Evolutionary conservation across 2,797 vertebrate genomes (phyloP).

Genomic region (Gymnocypris eckloni): DNA sequence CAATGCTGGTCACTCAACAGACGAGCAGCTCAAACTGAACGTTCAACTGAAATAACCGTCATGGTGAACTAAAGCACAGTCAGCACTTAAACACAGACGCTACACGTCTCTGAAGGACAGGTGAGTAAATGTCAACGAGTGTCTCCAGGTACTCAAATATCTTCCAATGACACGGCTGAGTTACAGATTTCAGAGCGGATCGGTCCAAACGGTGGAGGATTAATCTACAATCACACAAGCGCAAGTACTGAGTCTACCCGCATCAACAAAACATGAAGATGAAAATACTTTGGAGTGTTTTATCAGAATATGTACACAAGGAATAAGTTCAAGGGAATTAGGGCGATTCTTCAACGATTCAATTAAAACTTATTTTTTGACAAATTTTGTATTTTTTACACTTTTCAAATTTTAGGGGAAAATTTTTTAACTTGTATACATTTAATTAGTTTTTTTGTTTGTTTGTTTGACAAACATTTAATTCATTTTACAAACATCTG

Average conservation of each 20-base stretch:
- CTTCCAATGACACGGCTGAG: neutral
- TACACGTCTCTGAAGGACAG: neutral
- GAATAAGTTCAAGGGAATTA: too few species aligned
- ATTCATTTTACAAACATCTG: too few species aligned
- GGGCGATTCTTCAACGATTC: too few species aligned
- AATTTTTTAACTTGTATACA: too few species aligned
- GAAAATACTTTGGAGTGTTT: neutral
- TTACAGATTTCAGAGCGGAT: neutral
- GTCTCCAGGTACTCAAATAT: neutral
- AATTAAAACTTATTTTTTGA: too few species aligned
- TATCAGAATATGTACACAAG: neutral
- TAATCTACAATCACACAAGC: neutral
- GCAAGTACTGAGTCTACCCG: neutral
- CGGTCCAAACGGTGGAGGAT: neutral
- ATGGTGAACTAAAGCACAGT: neutral
- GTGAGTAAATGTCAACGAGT: neutral
- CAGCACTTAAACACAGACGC: neutral
- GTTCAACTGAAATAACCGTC: constrained; percentile 11
- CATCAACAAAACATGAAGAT: neutral
- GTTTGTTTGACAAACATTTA: too few species aligned
- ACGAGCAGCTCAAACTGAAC: neutral
- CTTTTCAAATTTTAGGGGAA: too few species aligned
- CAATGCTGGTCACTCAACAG: constrained; percentile 52
- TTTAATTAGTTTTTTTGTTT: too few species aligned
- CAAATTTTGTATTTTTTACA: too few species aligned